Base-by-base conservation (phyloP, 35 echinoderm and acorn worm genomes). In the Anneissia japonica region DNA sequence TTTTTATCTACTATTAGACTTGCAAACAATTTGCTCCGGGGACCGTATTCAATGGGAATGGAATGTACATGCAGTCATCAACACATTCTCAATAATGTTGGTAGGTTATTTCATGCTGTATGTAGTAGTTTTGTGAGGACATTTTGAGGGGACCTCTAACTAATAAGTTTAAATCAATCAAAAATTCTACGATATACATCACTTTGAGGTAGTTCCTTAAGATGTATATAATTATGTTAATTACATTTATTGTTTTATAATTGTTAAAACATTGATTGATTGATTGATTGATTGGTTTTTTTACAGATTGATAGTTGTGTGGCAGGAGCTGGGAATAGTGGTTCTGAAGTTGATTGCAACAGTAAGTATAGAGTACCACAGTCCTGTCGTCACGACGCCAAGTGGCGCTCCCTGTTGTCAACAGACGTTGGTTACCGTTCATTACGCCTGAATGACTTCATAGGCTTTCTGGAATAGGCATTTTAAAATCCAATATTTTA, bases 251-350 rank as follows among this genome's bases (percentile, higher is more conserved):
- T 9, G 4, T 81, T 4, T 11, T 35, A 31, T 79, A 33, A 7
- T 16, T 6, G 12, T 0, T 4, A 79, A 30, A 79, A 79, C 31
- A 7, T 21, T 33, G 31, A 31, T 6, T 29, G 28, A 36, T 31
- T 5, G 6, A 0, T 40, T 82, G 0, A 30, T 3, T 33, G 34
- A 35, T 85, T 75, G 0, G 3, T 75, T 86, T 87, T 74, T 26
- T 82, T 32, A 84, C 51, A 93, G 91, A 87, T 93, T 36, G 91
- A 93, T 37, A 93, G 84, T 56, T 93, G 91, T 93, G 83, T 82
- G 19, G 85, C 74, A 31, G 85, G 90, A 31, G 83, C 84, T 38
- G 38, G 79, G 7, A 85, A 89, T 73, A 74, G 38, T 35, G 34
- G 33, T 40, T 26, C 77, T 3, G 77, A 82, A 45, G 75, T 85